Base-by-base conservation (phyloP, 2,113 vertebrate genomes). In the Acinonyx jubatus region DNA sequence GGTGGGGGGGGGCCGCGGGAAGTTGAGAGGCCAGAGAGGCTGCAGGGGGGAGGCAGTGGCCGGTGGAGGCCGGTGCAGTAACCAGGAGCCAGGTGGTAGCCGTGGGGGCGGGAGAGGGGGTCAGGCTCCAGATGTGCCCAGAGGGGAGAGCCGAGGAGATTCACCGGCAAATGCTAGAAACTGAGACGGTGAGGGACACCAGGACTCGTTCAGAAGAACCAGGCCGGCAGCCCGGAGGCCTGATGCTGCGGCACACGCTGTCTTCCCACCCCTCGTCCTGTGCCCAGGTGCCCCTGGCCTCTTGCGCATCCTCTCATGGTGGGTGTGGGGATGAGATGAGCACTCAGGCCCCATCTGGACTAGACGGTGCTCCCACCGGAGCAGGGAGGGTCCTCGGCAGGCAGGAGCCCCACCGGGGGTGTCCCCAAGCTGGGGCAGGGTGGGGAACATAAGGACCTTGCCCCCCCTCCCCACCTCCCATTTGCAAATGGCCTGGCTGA, bases 281-380 rank as follows among this genome's bases (percentile, higher is more conserved):
- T 2, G 18, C 63, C 63, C n/a, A 10, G 6, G 33, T 5, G 31
- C 1, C 82, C n/a, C 41, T 27, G 55, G 48, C 15, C 16, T 76
- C 48, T 52, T 4, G 25, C 8, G 11, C 41, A 10, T 14, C 4
- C 31, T 25, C 66, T 41, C 33, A 1, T 0, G 19, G 55, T 11
- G 63, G 63, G 63, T 2, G 0, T 4, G 1, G 21, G 5, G 21
- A 14, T 23, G 41, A 57, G 81, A 21, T 1, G 41, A 36, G 45
- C 15, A 0, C 19, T 7, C 0, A 4, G 27, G 69, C 15, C 27
- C 6, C 11, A 0, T 23, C n/a, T 5, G 3, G 81, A 25, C 81
- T 7, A 13, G n/a, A 61, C 4, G 3, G 31, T 2, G 33, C 52
- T 36, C 48, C 11, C 9, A 4, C 7, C 3, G 5, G 66, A 27